Evolutionary conservation across 2,797 vertebrate genomes (phyloP).

Genomic region (Myotis findleyi): DNA sequence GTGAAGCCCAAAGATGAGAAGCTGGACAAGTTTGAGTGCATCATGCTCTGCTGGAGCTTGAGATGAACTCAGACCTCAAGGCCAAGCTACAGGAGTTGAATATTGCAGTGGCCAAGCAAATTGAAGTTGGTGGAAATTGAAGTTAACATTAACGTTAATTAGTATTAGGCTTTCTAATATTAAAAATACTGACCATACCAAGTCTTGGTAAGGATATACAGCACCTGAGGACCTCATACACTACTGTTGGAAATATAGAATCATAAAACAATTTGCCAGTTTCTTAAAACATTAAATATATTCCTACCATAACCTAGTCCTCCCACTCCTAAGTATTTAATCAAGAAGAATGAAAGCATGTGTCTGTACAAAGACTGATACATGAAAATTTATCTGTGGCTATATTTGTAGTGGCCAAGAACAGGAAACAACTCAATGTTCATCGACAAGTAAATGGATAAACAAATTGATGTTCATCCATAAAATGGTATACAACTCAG

Average conservation of each 20-base stretch:
- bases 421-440: neutral
- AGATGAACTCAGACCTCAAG: neutral
- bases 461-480: neutral
- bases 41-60: neutral
- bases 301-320: neutral
- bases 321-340: neutral
- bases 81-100: neutral
- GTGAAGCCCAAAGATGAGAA: neutral
- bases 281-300: constrained; percentile 26
- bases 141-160: neutral
- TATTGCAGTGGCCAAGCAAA: neutral
- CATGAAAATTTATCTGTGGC: neutral
- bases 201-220: neutral
- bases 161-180: neutral
- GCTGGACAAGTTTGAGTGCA: neutral
- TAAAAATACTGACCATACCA: neutral
- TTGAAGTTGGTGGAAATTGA: neutral
- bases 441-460: neutral
- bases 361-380: neutral
- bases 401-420: neutral
- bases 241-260: neutral
- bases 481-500: constrained; percentile 28
- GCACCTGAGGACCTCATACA: neutral
- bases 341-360: constrained; percentile 20
- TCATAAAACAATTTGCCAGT: neutral